Base-by-base conservation (phyloP, 2,113 vertebrate species). In the Zeus faber region DNA sequence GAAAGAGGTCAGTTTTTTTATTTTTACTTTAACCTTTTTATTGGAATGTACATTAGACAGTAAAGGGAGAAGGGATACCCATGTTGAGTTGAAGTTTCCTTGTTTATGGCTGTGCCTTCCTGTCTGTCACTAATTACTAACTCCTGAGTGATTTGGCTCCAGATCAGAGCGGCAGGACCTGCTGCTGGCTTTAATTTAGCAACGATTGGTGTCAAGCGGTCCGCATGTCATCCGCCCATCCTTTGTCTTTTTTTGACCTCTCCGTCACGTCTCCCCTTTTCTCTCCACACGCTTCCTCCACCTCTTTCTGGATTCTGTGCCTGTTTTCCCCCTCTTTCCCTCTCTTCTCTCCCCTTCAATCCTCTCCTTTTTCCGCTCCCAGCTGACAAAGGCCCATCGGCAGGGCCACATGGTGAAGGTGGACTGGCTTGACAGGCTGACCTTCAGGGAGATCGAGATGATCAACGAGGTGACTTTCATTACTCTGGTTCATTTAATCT, bases 381-480 rank as follows among this genome's bases (percentile, higher is more conserved):
- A 98, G 97, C 90, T 99, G 74, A 99, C 97, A 0, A 99, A 99
- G 76, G 96, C 96, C 73, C 96, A 99, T 78, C 91, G 97, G 8
- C 96, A 99, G 70, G 97, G 96, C 54, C 97, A 99, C 81, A 97
- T 99, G 95, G 97, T 98, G 58, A 98, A 99, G 84, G 96, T 99
- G 13, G 97, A 98, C 72, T 99, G 97, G 97, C 82, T 99, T 82
- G 97, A 99, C 81, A 92, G 97, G 65, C 74, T 98, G 76, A 98
- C 97, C 21, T 99, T 99, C 85, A 90, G 97, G 84, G 97, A 98
- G 86, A 99, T 99, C 49, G 97, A 99, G 85, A 99, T 99, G 97
- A 99, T 99, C 79, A 99, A 99, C 51, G 97, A 99, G 92, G 97
- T 98, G 68, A 76, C 70, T 18, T n/a, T 1, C 2, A 53, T 48